Percentiles rank a stretch among this genome's conserved stretches.
Conservation (phyloP, 2,113 vertebrate genomes). For the Stictonetta naevosa region DNA sequence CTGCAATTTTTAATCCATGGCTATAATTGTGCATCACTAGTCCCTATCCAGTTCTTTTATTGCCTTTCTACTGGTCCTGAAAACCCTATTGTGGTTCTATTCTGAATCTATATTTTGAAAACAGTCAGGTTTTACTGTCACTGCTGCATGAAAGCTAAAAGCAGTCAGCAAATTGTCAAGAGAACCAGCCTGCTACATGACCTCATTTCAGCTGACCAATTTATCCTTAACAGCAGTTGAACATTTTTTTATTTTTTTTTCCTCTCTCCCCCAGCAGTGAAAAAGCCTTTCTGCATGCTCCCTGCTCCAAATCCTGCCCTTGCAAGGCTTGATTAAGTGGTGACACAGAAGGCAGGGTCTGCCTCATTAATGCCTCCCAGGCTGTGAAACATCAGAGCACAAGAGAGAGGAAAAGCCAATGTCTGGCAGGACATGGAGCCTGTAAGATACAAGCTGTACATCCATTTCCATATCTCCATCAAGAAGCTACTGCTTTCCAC, state of each 20-base stretch:
- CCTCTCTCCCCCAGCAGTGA: background rate
- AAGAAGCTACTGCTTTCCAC: background rate
- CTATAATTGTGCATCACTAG: background rate
- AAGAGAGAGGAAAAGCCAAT: background rate
- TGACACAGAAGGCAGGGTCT: background rate
- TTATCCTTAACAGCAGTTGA: background rate
- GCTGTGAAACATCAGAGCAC: background rate
- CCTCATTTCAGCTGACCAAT: background rate
- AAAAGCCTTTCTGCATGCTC: background rate
- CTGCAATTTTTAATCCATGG: background rate
- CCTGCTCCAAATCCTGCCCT: background rate
- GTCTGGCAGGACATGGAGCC: background rate
- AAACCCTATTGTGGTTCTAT: background rate
- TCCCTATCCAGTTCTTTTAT: background rate
- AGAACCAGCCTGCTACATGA: rapidly evolving
- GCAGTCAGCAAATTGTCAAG: background rate
- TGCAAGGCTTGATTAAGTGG: background rate
- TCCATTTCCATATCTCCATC: background rate
- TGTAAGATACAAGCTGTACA: background rate
- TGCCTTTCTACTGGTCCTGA: background rate
- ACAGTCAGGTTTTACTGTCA: background rate
- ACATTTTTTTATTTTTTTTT: background rate
- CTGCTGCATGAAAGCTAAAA: background rate
- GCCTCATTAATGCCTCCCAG: background rate
- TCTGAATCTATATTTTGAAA: background rate